Evolutionary conservation across 2,888 invertebrate genomes (phyloP).

Genomic region (Noctua comes): DNA sequence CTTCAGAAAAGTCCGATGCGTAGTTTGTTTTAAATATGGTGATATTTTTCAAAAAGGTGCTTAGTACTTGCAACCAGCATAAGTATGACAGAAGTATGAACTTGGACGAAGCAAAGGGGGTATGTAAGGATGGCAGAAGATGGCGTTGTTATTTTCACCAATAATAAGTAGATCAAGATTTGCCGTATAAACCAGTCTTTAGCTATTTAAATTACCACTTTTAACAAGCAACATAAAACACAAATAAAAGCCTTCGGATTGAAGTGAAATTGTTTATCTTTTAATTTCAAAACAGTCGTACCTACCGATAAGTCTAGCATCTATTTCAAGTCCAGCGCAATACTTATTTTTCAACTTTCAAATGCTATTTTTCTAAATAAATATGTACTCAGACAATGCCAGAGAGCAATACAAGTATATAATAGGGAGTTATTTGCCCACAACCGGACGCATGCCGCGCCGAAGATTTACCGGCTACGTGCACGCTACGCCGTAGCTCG

Average conservation of each 20-base stretch:
- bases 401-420: constrained; percentile 49
- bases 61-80: background rate
- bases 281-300: background rate
- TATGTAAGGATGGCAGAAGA: background rate
- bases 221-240: background rate
- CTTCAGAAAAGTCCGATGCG: background rate
- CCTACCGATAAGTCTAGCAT: background rate
- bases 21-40: background rate
- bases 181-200: too few relatives aligned
- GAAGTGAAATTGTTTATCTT: background rate
- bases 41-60: background rate
- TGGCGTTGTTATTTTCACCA: background rate
- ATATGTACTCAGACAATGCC: constrained; percentile 41
- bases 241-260: background rate
- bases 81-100: background rate
- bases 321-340: background rate
- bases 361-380: constrained; percentile 22
- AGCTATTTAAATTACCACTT: background rate
- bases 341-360: constrained; percentile 9
- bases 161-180: background rate
- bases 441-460: constrained; percentile 56
- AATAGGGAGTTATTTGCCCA: constrained; percentile 59
- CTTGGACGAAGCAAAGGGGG: too few relatives aligned
- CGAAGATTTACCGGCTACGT: constrained; percentile 66
- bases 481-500: constrained; percentile 66